phyloP scores from a whole-genome alignment of 2,797 vertebrate genomes.

The Hippopotamyrus pictus region DNA sequence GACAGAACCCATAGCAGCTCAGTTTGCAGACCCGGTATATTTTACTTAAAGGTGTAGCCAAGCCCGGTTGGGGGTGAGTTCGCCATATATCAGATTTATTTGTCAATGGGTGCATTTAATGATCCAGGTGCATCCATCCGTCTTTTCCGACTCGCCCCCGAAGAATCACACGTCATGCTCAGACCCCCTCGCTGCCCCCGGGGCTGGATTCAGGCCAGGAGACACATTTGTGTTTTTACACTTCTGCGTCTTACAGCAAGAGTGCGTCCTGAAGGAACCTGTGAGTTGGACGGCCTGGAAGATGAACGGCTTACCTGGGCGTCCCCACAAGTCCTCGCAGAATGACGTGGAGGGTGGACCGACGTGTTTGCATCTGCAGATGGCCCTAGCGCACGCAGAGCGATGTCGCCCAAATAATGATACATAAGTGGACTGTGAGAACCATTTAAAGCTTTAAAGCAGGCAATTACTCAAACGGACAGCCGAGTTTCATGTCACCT shows the following conservation, averaged over 20 bases:
- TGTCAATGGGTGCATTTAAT: slow-evolving; percentile 8
- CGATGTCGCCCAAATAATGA: background rate
- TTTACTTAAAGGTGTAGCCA: background rate
- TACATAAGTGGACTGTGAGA: background rate
- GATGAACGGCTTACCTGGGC: background rate
- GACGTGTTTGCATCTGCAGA: background rate
- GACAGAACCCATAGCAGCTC: background rate
- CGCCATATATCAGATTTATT: slow-evolving; percentile 10
- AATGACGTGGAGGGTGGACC: background rate
- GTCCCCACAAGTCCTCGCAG: background rate
- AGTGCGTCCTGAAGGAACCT: background rate
- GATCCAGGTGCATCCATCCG: slow-evolving; percentile 14
- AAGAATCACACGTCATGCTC: background rate
- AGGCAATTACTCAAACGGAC: background rate
- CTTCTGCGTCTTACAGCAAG: background rate
- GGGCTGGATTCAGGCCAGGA: slow-evolving; percentile 1
- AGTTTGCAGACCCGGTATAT: background rate
- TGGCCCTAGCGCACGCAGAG: background rate
- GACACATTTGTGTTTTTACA: slow-evolving; percentile 26
- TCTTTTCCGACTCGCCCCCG: background rate
- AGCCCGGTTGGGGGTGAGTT: background rate
- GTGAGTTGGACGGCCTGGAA: background rate
- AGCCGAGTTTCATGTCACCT: background rate
- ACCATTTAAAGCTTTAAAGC: background rate
- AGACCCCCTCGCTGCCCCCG: background rate